A percentile compares a stretch with the other conserved stretches of the same genome.
Conservation (phyloP, 2,888 invertebrate species). For the Caenorhabditis uteleia region DNA sequence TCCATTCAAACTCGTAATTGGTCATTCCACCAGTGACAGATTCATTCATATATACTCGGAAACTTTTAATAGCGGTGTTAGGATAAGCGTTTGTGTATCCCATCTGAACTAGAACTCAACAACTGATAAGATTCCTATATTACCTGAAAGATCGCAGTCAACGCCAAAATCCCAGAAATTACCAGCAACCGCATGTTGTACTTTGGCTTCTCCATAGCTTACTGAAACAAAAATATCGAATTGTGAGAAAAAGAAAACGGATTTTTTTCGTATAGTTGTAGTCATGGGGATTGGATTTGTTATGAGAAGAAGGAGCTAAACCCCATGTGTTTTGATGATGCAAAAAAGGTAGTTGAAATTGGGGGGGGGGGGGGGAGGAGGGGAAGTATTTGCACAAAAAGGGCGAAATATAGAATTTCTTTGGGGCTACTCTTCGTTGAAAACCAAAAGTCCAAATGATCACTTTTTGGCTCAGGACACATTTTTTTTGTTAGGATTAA, state of each 20-base stretch:
- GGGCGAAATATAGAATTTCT: too few relatives aligned
- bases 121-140: neutral
- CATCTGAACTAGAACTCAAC: conserved; percentile 38
- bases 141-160: conserved; percentile 37
- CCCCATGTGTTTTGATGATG: too few relatives aligned
- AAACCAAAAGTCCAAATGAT: too few relatives aligned
- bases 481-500: too few relatives aligned
- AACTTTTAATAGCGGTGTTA: conserved; percentile 54
- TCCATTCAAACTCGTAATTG: conserved; percentile 53
- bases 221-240: neutral
- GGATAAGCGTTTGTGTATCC: conserved; percentile 62
- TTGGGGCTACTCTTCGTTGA: too few relatives aligned
- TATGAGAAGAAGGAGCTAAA: neutral
- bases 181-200: conserved; percentile 19
- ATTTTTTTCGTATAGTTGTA: neutral
- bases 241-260: neutral
- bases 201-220: neutral
- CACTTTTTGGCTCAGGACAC: too few relatives aligned
- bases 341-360: too few relatives aligned
- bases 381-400: too few relatives aligned
- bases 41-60: conserved; percentile 25
- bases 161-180: conserved; percentile 21
- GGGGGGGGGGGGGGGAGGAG: too few relatives aligned
- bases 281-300: neutral
- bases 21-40: conserved; percentile 14